Evolutionary conservation across 64 coral and sea anemone species (phyloP).

Genomic region (Pachyseris speciosa): DNA sequence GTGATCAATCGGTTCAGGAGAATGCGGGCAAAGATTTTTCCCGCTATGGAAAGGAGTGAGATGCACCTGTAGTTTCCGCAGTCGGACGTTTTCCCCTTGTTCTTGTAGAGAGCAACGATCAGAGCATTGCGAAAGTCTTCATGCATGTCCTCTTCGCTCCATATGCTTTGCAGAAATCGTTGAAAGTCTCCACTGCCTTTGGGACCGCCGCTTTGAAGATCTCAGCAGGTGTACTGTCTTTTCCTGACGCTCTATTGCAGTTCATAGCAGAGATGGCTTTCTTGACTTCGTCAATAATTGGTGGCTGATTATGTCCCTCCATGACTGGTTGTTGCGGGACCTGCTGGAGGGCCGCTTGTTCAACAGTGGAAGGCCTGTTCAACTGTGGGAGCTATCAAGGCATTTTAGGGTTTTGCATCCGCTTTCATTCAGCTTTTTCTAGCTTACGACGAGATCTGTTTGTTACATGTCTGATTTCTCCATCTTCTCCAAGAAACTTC

Average conservation of each 20-base stretch:
- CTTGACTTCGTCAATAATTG: slow-evolving; percentile 55
- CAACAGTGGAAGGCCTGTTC: not conserved
- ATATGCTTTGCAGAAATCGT: slow-evolving; percentile 41
- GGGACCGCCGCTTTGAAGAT: slow-evolving; percentile 27
- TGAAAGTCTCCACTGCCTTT: slow-evolving; percentile 37
- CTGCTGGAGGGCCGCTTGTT: not conserved
- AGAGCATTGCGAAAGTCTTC: slow-evolving; percentile 48
- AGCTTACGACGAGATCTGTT: too few relatives aligned
- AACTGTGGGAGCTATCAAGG: too few relatives aligned
- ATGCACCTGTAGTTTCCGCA: slow-evolving; percentile 59
- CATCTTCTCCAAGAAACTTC: too few relatives aligned
- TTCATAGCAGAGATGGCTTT: slow-evolving; percentile 57
- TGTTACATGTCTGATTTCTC: too few relatives aligned
- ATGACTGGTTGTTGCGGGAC: not conserved
- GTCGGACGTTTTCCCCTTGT: slow-evolving; percentile 46
- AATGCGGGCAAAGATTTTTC: slow-evolving; percentile 57
- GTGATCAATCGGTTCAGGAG: slow-evolving; percentile 52
- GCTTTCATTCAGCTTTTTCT: too few relatives aligned
- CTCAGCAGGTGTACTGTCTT: slow-evolving; percentile 57
- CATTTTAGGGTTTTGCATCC: too few relatives aligned
- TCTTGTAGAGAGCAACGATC: slow-evolving; percentile 64
- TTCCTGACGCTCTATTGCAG: slow-evolving; percentile 43
- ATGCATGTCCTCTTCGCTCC: slow-evolving; percentile 65
- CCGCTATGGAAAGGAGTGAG: slow-evolving; percentile 42
- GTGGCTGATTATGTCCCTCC: not conserved